Base-by-base conservation (phyloP, 2,797 vertebrate species). In the Alectoris magna region DNA sequence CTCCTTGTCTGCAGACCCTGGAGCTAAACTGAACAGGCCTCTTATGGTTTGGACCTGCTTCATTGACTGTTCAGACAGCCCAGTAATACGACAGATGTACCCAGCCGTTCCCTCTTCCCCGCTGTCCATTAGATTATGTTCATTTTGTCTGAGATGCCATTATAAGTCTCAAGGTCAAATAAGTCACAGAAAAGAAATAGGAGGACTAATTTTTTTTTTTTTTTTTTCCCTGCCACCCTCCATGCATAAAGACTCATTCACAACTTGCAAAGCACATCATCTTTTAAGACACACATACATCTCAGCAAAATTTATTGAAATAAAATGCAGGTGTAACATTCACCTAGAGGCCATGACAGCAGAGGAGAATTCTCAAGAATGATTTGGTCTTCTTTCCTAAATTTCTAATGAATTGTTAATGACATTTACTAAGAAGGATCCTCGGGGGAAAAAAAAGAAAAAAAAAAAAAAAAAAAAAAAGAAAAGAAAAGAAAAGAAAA, bases 41-140 rank as follows among this genome's bases (percentile, higher is more conserved):
- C 98, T 98, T 98, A 98, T 98, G 98, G 98, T 97, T 98, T 97
- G 97, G 98, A 97, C 97, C 98, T 98, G 98, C 98, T 98, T 98
- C 98, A 98, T 98, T 98, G 98, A 98, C 97, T 98, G 98, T 98
- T 98, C 98, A 98, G 98, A 98, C 98, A 98, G 98, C 97, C 98
- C 97, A 97, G 97, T 98, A 98, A 98, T 98, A 98, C 97, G 97
- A 98, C 98, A 98, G 98, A 98, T 98, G 98, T 98, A 98, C 97
- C 98, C 97, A 98, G 97, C 97, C 97, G 93, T 98, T 98, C 97
- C 97, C 94, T 98, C 98, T 98, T 98, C 97, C 97, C 98, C 66
- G 97, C 98, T 98, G 98, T 98, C 98, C 97, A 97, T 97, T 98
- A 98, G 98, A 98, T 98, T 98, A 98, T 98, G 98, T 98, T 98